A percentile compares a stretch with the other conserved stretches of the same genome.
These are phyloP conservation scores for Hirtodrosophila alboralis DNA, from an alignment of 2,888 invertebrate genomes.

Conservation along the genomic window DNA sequence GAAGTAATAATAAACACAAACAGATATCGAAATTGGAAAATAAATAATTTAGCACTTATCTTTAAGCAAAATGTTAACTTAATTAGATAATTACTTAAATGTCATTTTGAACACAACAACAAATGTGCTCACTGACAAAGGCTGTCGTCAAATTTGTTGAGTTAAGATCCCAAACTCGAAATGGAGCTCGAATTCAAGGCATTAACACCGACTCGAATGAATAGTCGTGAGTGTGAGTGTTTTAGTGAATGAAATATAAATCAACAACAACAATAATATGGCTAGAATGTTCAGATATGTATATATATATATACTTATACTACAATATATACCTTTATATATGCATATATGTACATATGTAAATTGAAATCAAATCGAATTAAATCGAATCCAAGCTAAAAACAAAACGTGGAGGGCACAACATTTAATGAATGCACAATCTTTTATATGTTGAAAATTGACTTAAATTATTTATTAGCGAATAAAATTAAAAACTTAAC, in stretches of 20 bases:
- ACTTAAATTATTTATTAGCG: constrained; percentile 80
- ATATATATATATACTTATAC: constrained; percentile 8
- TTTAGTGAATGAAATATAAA: constrained; percentile 58
- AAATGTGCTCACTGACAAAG: constrained; percentile 52
- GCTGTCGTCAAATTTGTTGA: constrained; percentile 49
- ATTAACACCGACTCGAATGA: constrained; percentile 28
- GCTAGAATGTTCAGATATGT: constrained; percentile 12
- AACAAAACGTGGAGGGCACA: constrained; percentile 62
- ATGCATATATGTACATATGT: constrained; percentile 5
- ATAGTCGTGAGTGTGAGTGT: constrained; percentile 9
- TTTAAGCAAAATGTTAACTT: constrained; percentile 79
- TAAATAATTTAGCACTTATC: constrained; percentile 76
- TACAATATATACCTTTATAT: constrained; percentile 1
- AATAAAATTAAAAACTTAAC: constrained; percentile 81
- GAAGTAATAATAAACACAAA: constrained; percentile 13
- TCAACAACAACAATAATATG: constrained; percentile 8
- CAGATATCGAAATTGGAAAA: constrained; percentile 46
- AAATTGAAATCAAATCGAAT: constrained; percentile 51
- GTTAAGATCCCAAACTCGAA: constrained; percentile 25
- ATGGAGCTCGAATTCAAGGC: constrained; percentile 40
- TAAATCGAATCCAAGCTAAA: constrained; percentile 44
- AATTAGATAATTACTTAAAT: constrained; percentile 80
- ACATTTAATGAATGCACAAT: constrained; percentile 71
- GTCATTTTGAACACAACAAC: constrained; percentile 69
- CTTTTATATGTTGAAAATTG: constrained; percentile 71